Percentiles rank a stretch among this genome's conserved stretches.
phyloP scores from a whole-genome alignment of 2,113 vertebrate genomes.

The Ibidorhyncha struthersii region DNA sequence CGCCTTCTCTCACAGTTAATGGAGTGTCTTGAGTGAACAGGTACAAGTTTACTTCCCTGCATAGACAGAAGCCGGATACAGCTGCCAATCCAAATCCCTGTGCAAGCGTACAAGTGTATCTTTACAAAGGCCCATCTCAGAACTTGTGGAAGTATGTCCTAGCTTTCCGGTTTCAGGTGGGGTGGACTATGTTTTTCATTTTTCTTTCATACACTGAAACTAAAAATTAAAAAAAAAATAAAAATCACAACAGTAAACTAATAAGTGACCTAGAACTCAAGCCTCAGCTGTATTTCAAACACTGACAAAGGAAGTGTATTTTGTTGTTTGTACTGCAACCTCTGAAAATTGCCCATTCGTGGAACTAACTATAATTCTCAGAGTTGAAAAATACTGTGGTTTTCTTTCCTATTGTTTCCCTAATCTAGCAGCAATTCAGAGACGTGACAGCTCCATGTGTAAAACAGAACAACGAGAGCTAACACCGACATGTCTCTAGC shows the following conservation, averaged over 20 bases:
- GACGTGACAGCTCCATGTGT: neutral
- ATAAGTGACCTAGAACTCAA: neutral
- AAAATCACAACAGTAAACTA: neutral
- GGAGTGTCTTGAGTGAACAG: neutral
- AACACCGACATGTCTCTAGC: neutral
- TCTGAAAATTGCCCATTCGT: neutral
- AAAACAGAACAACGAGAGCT: neutral
- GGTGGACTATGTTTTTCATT: neutral
- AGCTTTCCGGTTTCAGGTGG: neutral
- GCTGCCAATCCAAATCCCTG: neutral
- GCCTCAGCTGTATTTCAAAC: neutral
- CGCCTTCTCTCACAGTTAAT: neutral
- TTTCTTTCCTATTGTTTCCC: constrained; percentile 4
- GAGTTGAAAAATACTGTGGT: neutral
- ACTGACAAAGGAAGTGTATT: neutral
- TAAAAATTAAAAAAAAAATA: neutral
- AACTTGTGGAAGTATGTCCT: neutral
- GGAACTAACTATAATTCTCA: neutral
- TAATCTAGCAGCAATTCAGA: neutral
- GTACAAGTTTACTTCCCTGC: neutral
- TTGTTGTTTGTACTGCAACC: neutral
- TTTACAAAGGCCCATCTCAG: neutral
- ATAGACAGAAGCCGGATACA: neutral
- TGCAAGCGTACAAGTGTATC: neutral
- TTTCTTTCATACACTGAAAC: neutral